phyloP scores from a whole-genome alignment of 2,888 invertebrate species.

The Netelia virgata region DNA sequence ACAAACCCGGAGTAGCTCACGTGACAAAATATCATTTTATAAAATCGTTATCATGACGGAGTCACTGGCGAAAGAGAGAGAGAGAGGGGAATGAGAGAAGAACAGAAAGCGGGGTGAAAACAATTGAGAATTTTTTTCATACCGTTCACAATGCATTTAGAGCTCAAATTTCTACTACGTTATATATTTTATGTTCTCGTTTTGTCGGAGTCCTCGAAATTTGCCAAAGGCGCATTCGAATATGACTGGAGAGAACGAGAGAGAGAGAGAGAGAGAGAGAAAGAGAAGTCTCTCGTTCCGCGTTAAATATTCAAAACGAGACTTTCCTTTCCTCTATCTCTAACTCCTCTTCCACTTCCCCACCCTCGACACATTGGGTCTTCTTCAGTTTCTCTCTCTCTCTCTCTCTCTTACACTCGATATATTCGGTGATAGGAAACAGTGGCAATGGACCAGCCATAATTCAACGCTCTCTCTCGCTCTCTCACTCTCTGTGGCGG shows the following conservation, averaged over 20 bases:
- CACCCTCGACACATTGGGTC: background rate
- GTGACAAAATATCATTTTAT: conserved; percentile 43
- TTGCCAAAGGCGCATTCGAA: conserved; percentile 61
- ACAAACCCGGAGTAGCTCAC: background rate
- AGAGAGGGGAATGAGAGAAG: background rate
- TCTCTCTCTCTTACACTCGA: conserved; percentile 63
- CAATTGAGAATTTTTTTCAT: conserved; percentile 9
- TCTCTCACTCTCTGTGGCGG: conserved; percentile 55
- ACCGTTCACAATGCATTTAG: conserved; percentile 11
- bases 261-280: background rate
- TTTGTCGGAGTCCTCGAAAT: conserved; percentile 54
- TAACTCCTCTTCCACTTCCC: conserved; percentile 38
- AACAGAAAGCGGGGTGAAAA: background rate
- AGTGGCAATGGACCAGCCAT: conserved; percentile 66
- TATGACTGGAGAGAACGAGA: conserved; percentile 30
- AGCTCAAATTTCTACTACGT: conserved; percentile 21
- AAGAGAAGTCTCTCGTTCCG: conserved; percentile 26
- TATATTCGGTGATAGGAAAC: conserved; percentile 67
- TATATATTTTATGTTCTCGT: conserved; percentile 55
- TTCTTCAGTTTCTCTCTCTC: conserved; percentile 50
- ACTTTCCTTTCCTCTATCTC: conserved; percentile 48
- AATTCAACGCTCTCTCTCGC: conserved; percentile 63
- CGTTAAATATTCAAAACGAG: conserved; percentile 68
- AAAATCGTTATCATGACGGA: conserved; percentile 26
- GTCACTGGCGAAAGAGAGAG: conserved; percentile 1